Evolutionary conservation across 2,797 vertebrate species (phyloP).

Genomic region (Mionectes olivaceus): DNA sequence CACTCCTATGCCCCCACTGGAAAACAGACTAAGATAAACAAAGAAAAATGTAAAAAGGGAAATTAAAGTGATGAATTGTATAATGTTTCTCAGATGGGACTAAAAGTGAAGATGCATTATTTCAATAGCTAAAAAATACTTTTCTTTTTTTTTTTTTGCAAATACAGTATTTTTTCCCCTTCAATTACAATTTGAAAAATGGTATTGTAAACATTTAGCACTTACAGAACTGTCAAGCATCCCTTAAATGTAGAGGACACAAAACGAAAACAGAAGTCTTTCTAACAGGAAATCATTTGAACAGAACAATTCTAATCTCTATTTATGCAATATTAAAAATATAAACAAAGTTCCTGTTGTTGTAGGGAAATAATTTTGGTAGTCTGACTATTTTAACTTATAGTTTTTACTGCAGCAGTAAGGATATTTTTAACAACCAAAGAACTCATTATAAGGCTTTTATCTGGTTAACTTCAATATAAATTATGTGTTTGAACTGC

Average conservation of each 20-base stretch:
- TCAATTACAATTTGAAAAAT: not conserved
- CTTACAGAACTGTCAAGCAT: not conserved
- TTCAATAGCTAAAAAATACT: not conserved
- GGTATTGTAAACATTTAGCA: not conserved
- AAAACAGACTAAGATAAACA: not conserved
- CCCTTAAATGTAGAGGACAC: not conserved
- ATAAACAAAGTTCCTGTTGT: not conserved
- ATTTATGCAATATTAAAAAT: not conserved
- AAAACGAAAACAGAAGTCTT: not conserved
- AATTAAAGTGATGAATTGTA: not conserved
- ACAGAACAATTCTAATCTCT: not conserved
- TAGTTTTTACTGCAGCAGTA: not conserved
- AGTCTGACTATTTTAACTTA: not conserved
- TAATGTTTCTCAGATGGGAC: not conserved
- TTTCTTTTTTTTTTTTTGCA: not conserved
- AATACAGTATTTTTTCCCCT: not conserved
- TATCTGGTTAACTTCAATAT: not conserved
- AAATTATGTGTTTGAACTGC: not conserved
- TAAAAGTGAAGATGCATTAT: not conserved
- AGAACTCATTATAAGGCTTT: not conserved
- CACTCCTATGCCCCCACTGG: not conserved
- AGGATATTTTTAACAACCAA: not conserved
- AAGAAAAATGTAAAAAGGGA: not conserved
- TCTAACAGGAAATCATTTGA: not conserved
- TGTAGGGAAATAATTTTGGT: not conserved